Evolutionary conservation across 2,797 vertebrate genomes (phyloP).

Genomic region (Mormyrus proboscirostris): DNA sequence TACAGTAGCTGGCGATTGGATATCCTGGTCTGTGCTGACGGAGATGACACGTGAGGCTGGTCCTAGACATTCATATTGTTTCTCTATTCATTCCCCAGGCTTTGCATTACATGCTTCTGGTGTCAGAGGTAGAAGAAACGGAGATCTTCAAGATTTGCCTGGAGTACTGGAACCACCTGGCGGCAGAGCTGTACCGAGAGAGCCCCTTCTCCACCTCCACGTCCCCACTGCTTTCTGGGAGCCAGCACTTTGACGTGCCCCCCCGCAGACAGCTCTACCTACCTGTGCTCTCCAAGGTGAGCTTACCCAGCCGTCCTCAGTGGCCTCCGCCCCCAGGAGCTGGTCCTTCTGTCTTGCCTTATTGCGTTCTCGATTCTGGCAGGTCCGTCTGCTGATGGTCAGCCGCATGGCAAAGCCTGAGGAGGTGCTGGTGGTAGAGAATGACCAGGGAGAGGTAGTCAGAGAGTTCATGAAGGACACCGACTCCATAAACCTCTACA

Average conservation of each 20-base stretch:
- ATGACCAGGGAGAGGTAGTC: constrained; percentile 96
- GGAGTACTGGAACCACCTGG: constrained; percentile 96
- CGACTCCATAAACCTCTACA: constrained; percentile 96
- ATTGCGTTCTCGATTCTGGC: constrained; percentile 6
- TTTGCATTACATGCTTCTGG: constrained; percentile 88
- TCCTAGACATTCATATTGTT: neutral
- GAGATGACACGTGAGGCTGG: neutral
- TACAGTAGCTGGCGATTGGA: neutral
- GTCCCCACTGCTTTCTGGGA: constrained; percentile 84
- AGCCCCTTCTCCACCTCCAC: constrained; percentile 89
- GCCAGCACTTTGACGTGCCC: constrained; percentile 91
- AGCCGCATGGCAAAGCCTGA: constrained; percentile 98
- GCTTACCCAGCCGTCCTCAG: neutral
- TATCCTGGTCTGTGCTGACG: neutral
- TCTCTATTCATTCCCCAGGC: constrained; percentile 52
- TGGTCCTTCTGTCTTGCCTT: neutral
- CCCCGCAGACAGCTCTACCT: constrained; percentile 89
- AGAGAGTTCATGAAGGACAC: constrained; percentile 99
- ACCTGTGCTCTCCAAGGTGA: constrained; percentile 89
- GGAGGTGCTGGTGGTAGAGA: constrained; percentile 96
- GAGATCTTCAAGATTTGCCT: constrained; percentile 98
- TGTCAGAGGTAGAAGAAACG: constrained; percentile 94
- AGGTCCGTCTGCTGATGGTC: constrained; percentile 94
- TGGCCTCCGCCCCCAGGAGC: too few relatives aligned
- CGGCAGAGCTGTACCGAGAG: constrained; percentile 91